Evolutionary conservation across 2,888 invertebrate species (phyloP).

Genomic region (Xanthia icteritia): DNA sequence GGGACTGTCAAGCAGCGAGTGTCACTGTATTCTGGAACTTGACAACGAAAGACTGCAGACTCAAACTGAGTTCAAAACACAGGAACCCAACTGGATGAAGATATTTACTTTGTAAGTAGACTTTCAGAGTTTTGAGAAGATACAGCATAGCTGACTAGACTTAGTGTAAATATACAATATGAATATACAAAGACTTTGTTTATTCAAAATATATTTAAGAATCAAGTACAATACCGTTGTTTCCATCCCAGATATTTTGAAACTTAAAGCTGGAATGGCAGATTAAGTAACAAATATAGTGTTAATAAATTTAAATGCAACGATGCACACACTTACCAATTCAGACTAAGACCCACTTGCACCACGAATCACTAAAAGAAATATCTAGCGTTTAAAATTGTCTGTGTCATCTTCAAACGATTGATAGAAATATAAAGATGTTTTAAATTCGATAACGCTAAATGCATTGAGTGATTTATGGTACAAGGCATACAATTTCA

Average conservation of each 20-base stretch:
- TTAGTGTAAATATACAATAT: too few species aligned
- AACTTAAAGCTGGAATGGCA: not conserved
- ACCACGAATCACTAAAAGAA: too few species aligned
- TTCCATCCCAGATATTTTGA: not conserved
- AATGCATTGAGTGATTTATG: not conserved
- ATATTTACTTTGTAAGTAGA: constrained; percentile 97
- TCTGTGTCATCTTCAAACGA: not conserved
- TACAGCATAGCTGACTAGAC: not conserved
- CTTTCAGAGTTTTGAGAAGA: too few species aligned
- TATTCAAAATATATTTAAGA: not conserved
- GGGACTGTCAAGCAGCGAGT: constrained; percentile 97
- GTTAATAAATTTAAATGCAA: not conserved
- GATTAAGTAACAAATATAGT: not conserved
- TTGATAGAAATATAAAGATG: not conserved
- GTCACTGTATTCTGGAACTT: constrained; percentile 97
- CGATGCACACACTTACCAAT: not conserved
- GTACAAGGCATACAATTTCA: not conserved
- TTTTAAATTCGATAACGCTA: not conserved
- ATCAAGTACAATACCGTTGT: not conserved
- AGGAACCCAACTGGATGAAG: constrained; percentile 99
- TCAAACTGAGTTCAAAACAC: constrained; percentile 98
- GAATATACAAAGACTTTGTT: too few species aligned
- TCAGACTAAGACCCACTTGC: too few species aligned
- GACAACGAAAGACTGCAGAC: constrained; percentile 98
- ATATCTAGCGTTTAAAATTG: not conserved